phyloP scores from a whole-genome alignment of 35 echinoderm and acorn worm genomes.

The Strongylocentrotus purpuratus region DNA sequence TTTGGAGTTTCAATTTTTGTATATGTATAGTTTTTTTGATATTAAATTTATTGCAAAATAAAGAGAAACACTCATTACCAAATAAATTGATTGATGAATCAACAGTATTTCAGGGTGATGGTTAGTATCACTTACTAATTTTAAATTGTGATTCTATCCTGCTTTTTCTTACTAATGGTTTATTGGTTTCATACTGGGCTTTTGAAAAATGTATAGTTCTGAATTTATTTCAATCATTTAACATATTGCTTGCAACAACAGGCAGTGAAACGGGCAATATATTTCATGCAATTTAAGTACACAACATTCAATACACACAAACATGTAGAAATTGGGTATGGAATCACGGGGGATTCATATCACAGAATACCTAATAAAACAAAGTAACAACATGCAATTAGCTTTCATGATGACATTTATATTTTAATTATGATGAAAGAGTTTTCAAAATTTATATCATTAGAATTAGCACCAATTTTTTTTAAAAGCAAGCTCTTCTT shows the following conservation, averaged over 20 bases:
- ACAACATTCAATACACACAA: background rate
- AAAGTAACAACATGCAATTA: background rate
- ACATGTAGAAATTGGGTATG: background rate
- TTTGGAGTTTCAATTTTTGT: too few relatives aligned
- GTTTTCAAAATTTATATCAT: background rate
- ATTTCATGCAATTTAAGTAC: background rate
- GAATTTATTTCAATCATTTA: background rate
- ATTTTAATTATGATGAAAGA: background rate
- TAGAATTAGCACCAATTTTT: background rate
- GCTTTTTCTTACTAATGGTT: too few relatives aligned
- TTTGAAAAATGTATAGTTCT: too few relatives aligned
- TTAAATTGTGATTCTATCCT: too few relatives aligned
- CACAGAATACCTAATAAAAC: background rate
- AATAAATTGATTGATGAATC: too few relatives aligned
- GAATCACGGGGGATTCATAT: background rate
- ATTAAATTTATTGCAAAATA: too few relatives aligned
- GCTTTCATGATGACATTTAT: background rate
- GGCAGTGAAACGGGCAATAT: background rate
- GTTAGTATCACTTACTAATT: too few relatives aligned
- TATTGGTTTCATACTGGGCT: too few relatives aligned
- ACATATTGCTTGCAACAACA: background rate
- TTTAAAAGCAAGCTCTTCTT: background rate
- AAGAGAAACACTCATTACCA: too few relatives aligned
- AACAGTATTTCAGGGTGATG: too few relatives aligned
- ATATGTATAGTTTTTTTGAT: too few relatives aligned